phyloP scores from a whole-genome alignment of 2,888 invertebrate species.

The Creontiades dilutus region DNA sequence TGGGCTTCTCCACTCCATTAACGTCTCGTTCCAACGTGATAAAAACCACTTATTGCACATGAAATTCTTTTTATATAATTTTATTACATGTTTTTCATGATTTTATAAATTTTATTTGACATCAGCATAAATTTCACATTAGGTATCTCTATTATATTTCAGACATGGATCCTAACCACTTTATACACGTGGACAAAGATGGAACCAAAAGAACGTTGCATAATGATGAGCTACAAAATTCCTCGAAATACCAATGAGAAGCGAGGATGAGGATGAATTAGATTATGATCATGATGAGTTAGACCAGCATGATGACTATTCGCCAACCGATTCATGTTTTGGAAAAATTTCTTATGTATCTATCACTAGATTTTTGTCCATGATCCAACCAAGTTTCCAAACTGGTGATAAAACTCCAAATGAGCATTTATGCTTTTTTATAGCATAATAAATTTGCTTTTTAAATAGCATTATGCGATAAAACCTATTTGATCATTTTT shows the following conservation, averaged over 20 bases:
- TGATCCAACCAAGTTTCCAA: too few relatives aligned
- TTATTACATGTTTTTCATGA: constrained; percentile 11
- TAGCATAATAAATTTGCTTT: too few relatives aligned
- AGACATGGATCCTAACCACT: constrained; percentile 19
- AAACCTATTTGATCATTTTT: too few relatives aligned
- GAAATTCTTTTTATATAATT: background rate
- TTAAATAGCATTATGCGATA: too few relatives aligned
- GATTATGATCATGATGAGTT: background rate
- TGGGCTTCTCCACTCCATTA: constrained; percentile 19
- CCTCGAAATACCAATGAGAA: background rate
- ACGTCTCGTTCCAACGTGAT: constrained; percentile 33
- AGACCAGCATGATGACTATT: background rate
- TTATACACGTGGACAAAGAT: background rate
- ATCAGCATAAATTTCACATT: background rate
- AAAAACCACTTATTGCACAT: background rate
- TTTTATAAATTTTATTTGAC: constrained; percentile 4
- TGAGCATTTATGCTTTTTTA: too few relatives aligned
- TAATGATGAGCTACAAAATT: background rate
- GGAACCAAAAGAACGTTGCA: background rate
- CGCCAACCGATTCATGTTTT: background rate
- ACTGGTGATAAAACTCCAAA: too few relatives aligned
- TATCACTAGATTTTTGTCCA: too few relatives aligned
- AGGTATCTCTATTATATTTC: background rate
- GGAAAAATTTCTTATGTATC: too few relatives aligned
- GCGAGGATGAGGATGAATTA: background rate